Percentiles rank a stretch among this genome's conserved stretches.
phyloP scores from a whole-genome alignment of 2,797 vertebrate genomes.

The Oophaga sylvatica region DNA sequence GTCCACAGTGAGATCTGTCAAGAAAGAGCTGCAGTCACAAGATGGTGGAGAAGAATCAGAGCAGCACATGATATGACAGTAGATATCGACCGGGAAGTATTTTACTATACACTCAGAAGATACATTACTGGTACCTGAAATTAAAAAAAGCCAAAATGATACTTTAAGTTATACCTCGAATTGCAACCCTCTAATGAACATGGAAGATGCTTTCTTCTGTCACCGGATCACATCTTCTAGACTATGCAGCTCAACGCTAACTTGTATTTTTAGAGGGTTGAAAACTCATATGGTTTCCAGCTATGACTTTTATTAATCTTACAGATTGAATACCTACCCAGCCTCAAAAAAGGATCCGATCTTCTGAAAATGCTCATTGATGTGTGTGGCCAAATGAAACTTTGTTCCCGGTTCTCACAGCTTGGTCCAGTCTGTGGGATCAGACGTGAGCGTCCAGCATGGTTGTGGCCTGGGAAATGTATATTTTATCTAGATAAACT shows the following conservation, averaged over 20 bases:
- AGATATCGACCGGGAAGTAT: too few species aligned
- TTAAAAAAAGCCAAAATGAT: too few species aligned
- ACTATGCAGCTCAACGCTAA: not conserved
- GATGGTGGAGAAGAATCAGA: too few species aligned
- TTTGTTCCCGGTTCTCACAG: conserved; percentile 7
- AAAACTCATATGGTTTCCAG: conserved; percentile 18
- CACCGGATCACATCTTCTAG: not conserved
- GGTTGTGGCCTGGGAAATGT: conserved; percentile 18
- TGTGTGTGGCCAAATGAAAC: conserved; percentile 15
- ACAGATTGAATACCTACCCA: conserved; percentile 1
- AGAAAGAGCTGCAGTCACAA: too few species aligned
- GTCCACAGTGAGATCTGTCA: too few species aligned
- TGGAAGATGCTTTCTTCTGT: not conserved
- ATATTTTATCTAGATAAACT: conserved; percentile 26
- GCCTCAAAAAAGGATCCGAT: not conserved
- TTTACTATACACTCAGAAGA: too few species aligned
- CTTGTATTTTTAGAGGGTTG: not conserved
- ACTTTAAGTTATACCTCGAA: not conserved
- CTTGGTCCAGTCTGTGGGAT: conserved; percentile 21
- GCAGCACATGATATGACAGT: too few species aligned
- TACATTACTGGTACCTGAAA: too few species aligned
- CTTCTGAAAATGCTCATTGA: conserved; percentile 12
- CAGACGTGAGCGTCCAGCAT: not conserved
- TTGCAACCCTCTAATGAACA: not conserved
- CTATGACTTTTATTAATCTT: conserved; percentile 4